A percentile compares a stretch with the other conserved stretches of the same genome.
These are phyloP conservation scores for Chiroxiphia lanceolata DNA, from an alignment of 2,797 vertebrate species.

Conservation along the genomic window DNA sequence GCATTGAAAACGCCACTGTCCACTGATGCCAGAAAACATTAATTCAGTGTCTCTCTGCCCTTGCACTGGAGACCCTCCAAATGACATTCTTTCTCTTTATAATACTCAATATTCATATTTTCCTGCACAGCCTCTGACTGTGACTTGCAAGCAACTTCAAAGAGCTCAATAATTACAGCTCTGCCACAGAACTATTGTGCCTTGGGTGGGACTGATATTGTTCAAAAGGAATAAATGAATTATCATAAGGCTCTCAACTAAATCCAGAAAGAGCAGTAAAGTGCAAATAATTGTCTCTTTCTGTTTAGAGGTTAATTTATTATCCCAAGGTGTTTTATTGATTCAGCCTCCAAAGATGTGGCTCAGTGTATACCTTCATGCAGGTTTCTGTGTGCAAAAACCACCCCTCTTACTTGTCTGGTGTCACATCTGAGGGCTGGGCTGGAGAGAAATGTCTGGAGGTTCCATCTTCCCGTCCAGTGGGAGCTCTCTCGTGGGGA, in stretches of 20 bases:
- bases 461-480: neutral
- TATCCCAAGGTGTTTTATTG: neutral
- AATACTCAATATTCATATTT: neutral
- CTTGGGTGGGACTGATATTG: neutral
- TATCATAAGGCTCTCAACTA: neutral
- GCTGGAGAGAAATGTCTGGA: neutral
- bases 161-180: neutral
- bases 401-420: neutral
- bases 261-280: neutral
- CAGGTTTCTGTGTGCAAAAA: neutral
- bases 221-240: constrained; percentile 5
- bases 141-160: neutral
- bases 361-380: neutral
- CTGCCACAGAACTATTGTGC: neutral
- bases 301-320: neutral
- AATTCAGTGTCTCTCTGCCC: neutral
- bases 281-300: neutral
- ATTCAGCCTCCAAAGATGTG: neutral
- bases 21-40: neutral
- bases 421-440: neutral
- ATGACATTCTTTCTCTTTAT: neutral
- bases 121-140: neutral
- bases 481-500: neutral
- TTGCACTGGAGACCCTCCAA: neutral
- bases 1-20: neutral